These are phyloP conservation scores for Nebria salina DNA, from an alignment of 2,888 invertebrate genomes.

Conservation along the genomic window DNA sequence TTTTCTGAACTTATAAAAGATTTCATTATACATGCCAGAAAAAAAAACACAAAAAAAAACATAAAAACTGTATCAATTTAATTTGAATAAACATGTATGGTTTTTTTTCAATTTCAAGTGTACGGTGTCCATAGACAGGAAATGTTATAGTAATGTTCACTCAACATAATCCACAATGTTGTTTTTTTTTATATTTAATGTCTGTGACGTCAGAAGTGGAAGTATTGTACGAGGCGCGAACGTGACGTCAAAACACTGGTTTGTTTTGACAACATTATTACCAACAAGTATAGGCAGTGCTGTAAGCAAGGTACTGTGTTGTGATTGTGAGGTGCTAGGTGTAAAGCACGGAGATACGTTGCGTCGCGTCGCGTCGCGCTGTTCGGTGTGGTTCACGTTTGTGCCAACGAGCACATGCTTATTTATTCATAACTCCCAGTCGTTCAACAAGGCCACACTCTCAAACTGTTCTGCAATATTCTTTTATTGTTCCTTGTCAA, in stretches of 20 bases:
- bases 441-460: background rate
- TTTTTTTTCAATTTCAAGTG: too few species aligned
- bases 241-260: conserved; percentile 37
- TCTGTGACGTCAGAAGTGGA: conserved; percentile 37
- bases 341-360: background rate
- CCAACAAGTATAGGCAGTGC: background rate
- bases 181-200: conserved; percentile 26
- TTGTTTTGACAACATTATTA: conserved; percentile 42
- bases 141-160: too few species aligned
- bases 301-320: background rate
- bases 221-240: conserved; percentile 10
- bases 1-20: too few species aligned
- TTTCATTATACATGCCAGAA: too few species aligned
- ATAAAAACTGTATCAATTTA: too few species aligned
- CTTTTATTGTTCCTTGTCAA: background rate
- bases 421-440: conserved; percentile 2
- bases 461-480: background rate
- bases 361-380: background rate
- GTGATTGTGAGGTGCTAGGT: conserved; percentile 4
- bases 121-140: too few species aligned
- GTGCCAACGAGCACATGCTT: background rate
- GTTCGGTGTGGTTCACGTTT: conserved; percentile 4
- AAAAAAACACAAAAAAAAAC: too few species aligned
- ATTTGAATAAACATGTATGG: too few species aligned
- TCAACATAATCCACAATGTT: background rate